A percentile compares a stretch with the other conserved stretches of the same genome.
Evolutionary conservation across 2,113 vertebrate species (phyloP).

Genomic region (Cettia cetti): DNA sequence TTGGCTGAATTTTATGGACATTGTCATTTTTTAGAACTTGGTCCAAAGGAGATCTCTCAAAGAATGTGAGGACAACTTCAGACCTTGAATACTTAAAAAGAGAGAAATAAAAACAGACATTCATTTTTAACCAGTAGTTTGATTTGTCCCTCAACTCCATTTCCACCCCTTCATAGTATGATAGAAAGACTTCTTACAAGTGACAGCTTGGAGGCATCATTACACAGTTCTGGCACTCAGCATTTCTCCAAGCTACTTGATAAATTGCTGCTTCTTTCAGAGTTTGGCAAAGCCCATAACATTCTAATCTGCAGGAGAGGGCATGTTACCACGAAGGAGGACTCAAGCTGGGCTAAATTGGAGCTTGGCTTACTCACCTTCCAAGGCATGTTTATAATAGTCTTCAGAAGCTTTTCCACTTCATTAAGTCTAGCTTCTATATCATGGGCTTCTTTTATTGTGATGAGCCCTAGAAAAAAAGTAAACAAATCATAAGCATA

Average conservation of each 20-base stretch:
- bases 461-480: conserved; percentile 82
- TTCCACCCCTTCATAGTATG: background rate
- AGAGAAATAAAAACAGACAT: background rate
- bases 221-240: background rate
- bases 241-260: background rate
- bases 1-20: conserved; percentile 93
- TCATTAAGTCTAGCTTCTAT: conserved; percentile 94
- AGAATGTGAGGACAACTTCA: conserved; percentile 96
- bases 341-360: background rate
- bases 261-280: background rate
- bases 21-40: conserved; percentile 94
- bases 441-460: conserved; percentile 92
- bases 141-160: background rate
- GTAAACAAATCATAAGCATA: background rate
- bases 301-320: background rate
- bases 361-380: conserved; percentile 78
- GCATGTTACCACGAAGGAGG: background rate
- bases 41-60: conserved; percentile 94
- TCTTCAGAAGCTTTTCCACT: conserved; percentile 91
- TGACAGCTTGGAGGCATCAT: background rate
- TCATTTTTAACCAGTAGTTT: background rate
- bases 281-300: background rate
- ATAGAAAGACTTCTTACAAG: background rate
- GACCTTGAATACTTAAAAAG: conserved; percentile 89
- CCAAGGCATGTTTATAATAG: conserved; percentile 89